Base-by-base conservation (phyloP, 2,113 vertebrate genomes). In the cat (Felis catus) region DNA sequence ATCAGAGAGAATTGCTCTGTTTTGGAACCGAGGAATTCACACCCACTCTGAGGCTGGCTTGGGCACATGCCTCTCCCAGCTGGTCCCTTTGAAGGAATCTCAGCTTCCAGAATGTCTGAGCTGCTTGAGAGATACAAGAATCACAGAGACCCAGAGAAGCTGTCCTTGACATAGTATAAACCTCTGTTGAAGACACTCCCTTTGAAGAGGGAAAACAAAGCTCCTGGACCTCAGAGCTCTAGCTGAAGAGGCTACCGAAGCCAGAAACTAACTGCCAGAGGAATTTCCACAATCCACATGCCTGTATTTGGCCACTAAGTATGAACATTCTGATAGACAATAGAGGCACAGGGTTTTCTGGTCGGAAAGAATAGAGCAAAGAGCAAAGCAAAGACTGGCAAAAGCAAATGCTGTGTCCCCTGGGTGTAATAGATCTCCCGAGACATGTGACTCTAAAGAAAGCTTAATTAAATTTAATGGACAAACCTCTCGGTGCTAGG, bases 381-480 rank as follows among this genome's bases (percentile, higher is more conserved):
- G 97, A 96, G 96, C 95, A 97, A 95, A 82, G 97, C 98, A 95
- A 95, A 97, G 95, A 95, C 97, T 97, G 96, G 97, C 80, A 94
- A 93, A 98, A 98, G 97, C 97, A 97, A 97, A 95, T n/a, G 71
- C 92, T 78, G 78, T 84, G 63, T 97, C 93, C 71, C 95, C 91
- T 74, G 98, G 97, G 98, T 65, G 58, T 97, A 96, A 98, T 98
- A 98, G 97, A 96, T 97, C 97, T 97, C 96, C 82, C 12, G 51
- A 97, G 97, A 98, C 91, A 74, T 91, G 70, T n/a, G 91, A 97
- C 70, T 91, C 97, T 91, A 93, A 97, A 97, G 98, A 98, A 98
- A 98, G 86, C 97, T 97, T 98, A 97, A 97, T 98, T 98, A 98
- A 98, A 98, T 98, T 98, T 98, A 99, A 98, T 98, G 98, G 94